Evolutionary conservation across 1,140 invertebrate genomes (phyloP), one percentile per base, ranked within the genome.

Genomic region (Aphelinus certus): DNA sequence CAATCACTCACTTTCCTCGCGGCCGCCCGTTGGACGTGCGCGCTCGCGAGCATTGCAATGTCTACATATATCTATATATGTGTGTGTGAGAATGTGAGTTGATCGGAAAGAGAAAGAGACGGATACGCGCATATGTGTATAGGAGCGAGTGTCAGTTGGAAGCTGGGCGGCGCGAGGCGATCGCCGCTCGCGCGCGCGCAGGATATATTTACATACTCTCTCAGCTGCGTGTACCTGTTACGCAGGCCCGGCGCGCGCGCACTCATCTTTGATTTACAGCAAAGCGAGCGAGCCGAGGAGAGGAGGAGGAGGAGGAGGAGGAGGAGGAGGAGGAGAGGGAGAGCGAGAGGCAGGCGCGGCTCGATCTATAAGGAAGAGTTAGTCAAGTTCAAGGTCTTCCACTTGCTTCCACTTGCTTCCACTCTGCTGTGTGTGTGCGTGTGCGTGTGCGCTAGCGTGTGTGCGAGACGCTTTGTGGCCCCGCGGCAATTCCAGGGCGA

Each of bases 311-410:
- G 62, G 56, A 57, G 43, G 47, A 57, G 62, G 56, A 57, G 43
- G 10, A 51, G 53, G 43, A 66, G 48, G 49, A 55, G 42, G 7
- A 58, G 10, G 45, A 1, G 6, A 51, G 1, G 3, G 48, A 65
- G 47, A n/a, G 43, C 26, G 58, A 61, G 67, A 63, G 61, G 42
- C 47, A n/a, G 7, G 51, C 2, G 42, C 6, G 7, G 46, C 57
- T 46, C 55, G 69, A 71, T 62, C 70, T 72, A 67, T 66, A 84
- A 84, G 83, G 81, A 82, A 83, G 81, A 84, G 79, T 84, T 82
- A 84, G 81, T 83, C 82, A 84, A 84, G 83, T 84, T 84, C 83
- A 84, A 80, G 83, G 83, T 79, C 80, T 83, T 82, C 83, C 81
- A 83, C 81, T 83, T 84, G 81, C 80, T 81, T 79, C 26, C 26